These are phyloP conservation scores for Melinaea menophilus DNA, from an alignment of 2,888 invertebrate genomes.

Conservation along the genomic window DNA sequence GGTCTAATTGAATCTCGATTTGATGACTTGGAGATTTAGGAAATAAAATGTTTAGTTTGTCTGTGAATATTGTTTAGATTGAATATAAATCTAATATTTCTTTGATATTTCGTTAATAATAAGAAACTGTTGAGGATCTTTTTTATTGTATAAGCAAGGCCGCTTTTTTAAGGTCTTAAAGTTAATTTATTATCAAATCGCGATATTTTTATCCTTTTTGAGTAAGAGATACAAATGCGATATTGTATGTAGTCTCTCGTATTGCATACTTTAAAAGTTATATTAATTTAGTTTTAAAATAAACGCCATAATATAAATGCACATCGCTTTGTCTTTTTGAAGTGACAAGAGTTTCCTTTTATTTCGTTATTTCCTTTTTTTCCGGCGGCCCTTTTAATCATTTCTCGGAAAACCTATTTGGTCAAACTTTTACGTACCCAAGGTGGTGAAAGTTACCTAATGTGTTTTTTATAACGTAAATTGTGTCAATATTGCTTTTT, in stretches of 20 bases:
- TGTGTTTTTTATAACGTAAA: constrained; percentile 33
- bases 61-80: too few species aligned
- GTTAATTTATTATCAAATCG: too few species aligned
- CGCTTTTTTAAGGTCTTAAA: too few species aligned
- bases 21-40: background rate
- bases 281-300: background rate
- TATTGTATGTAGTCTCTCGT: too few species aligned
- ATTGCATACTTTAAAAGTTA: background rate
- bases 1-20: background rate
- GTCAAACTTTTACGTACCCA: constrained; percentile 28
- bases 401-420: constrained; percentile 22
- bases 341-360: constrained; percentile 25
- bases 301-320: background rate
- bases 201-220: too few species aligned
- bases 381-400: constrained; percentile 32
- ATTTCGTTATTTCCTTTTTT: constrained; percentile 28
- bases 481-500: constrained; percentile 31
- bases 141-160: too few species aligned
- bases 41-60: background rate
- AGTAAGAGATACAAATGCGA: too few species aligned
- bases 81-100: too few species aligned
- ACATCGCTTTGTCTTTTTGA: constrained; percentile 5
- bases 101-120: too few species aligned
- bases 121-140: too few species aligned
- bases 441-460: constrained; percentile 31